Evolutionary conservation across 2,797 vertebrate species (phyloP).

Genomic region (Syndactyla subalaris): DNA sequence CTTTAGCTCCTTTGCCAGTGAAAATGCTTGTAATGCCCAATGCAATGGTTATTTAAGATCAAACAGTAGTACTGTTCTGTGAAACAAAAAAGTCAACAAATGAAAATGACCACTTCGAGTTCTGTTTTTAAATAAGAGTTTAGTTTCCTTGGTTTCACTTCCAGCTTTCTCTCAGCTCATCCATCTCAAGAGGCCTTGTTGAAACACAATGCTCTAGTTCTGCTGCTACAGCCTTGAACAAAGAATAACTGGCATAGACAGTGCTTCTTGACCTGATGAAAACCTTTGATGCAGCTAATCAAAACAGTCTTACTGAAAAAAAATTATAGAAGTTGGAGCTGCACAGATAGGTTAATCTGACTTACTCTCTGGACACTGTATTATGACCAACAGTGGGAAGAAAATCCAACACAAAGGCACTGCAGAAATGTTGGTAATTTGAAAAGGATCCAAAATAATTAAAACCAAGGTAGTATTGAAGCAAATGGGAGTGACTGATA

Average conservation of each 20-base stretch:
- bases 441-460: conserved; percentile 14
- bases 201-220: conserved; percentile 32
- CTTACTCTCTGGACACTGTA: neutral
- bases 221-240: conserved; percentile 19
- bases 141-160: conserved; percentile 26
- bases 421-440: neutral
- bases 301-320: conserved; percentile 6
- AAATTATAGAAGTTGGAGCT: neutral
- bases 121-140: neutral
- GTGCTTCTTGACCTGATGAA: conserved; percentile 27
- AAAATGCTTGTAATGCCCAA: neutral
- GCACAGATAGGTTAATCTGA: neutral
- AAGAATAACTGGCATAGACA: neutral
- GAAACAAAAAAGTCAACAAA: neutral
- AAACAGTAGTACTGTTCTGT: neutral
- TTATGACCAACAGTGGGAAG: neutral
- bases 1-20: neutral
- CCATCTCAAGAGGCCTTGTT: conserved; percentile 14
- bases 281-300: conserved; percentile 25
- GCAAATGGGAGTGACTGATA: neutral
- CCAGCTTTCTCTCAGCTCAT: conserved; percentile 25
- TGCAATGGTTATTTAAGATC: neutral
- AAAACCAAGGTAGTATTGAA: neutral
- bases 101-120: neutral
- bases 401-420: neutral